Percentiles rank a stretch among this genome's conserved stretches.
Evolutionary conservation across 1,140 invertebrate species (phyloP).

Genomic region (Centruroides sculpturatus): DNA sequence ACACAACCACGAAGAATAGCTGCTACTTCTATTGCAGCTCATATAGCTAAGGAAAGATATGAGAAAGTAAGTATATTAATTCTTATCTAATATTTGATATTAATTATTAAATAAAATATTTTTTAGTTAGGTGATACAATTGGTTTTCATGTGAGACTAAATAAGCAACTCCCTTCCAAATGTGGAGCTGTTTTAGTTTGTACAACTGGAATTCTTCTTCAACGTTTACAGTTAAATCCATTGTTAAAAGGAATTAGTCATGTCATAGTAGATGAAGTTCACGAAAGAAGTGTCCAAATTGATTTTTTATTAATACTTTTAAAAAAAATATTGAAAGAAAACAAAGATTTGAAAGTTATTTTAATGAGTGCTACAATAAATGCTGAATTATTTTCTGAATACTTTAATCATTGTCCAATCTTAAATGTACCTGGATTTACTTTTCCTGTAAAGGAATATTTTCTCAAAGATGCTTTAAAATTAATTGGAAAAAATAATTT

Average conservation of each 20-base stretch:
- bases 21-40: conserved; percentile 59
- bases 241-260: conserved; percentile 57
- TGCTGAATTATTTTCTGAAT: conserved; percentile 75
- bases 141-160: conserved; percentile 63
- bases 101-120: background rate
- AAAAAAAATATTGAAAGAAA: conserved; percentile 42
- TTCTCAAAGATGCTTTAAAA: conserved; percentile 40
- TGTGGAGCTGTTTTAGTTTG: conserved; percentile 61
- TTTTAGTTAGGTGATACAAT: conserved; percentile 56
- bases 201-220: conserved; percentile 52
- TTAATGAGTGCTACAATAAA: conserved; percentile 96
- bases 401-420: conserved; percentile 68
- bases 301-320: conserved; percentile 81
- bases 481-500: conserved; percentile 3
- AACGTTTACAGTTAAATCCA: conserved; percentile 44
- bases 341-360: conserved; percentile 53
- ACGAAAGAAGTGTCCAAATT: conserved; percentile 87
- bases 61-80: conserved; percentile 2
- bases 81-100: too few relatives aligned
- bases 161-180: conserved; percentile 24
- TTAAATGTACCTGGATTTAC: conserved; percentile 85
- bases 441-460: conserved; percentile 83
- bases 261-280: conserved; percentile 83
- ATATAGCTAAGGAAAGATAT: conserved; percentile 55
- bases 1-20: conserved; percentile 76